A percentile compares a stretch with the other conserved stretches of the same genome.
phyloP scores from a whole-genome alignment of 2,888 invertebrate genomes.

The Tachina grossa region DNA sequence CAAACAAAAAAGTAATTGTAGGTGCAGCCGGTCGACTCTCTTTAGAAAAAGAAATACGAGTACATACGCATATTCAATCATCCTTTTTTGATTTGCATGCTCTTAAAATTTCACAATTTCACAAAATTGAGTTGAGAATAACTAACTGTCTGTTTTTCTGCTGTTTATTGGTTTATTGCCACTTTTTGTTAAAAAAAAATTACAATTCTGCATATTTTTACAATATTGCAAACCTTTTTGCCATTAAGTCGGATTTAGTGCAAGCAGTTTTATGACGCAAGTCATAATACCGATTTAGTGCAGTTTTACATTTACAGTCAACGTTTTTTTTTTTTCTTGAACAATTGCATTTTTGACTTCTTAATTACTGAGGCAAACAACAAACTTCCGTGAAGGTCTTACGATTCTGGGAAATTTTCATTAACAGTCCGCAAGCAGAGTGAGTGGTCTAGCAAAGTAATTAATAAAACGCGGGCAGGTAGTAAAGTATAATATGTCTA shows the following conservation, averaged over 20 bases:
- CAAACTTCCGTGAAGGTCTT: conserved; percentile 49
- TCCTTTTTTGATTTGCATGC: background rate
- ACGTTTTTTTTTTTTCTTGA: conserved; percentile 48
- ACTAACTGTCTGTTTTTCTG: background rate
- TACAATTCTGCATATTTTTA: conserved; percentile 35
- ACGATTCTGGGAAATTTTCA: conserved; percentile 68
- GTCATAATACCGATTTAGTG: conserved; percentile 79
- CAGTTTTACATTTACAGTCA: conserved; percentile 75
- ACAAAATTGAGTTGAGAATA: background rate
- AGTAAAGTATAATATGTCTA: background rate
- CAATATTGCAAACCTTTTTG: conserved; percentile 44
- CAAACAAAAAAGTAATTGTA: conserved; percentile 7
- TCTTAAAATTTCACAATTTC: conserved; percentile 6
- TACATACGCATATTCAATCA: background rate
- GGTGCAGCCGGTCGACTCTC: background rate
- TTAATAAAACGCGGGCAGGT: conserved; percentile 27
- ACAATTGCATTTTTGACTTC: conserved; percentile 75
- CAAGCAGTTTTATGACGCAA: conserved; percentile 76
- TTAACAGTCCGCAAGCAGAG: conserved; percentile 42
- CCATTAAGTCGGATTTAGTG: conserved; percentile 62
- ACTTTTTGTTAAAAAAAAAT: conserved; percentile 43
- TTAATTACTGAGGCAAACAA: conserved; percentile 74
- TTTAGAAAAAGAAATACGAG: background rate
- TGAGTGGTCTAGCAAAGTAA: conserved; percentile 12
- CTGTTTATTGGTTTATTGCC: conserved; percentile 2